Conservation (phyloP, 2,888 invertebrate species). For the Disparrhopalites patrizii region DNA sequence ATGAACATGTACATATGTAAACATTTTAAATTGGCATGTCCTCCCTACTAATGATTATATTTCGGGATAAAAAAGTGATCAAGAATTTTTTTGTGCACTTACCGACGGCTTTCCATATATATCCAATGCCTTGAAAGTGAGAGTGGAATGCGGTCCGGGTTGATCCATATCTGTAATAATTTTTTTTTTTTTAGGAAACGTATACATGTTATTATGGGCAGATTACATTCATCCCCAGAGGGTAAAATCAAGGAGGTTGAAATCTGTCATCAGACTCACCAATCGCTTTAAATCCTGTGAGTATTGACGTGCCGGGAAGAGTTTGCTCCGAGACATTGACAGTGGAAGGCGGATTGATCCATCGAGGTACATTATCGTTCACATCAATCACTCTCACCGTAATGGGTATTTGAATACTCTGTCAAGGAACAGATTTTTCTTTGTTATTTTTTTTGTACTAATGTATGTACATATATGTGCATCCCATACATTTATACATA, state of each 20-base stretch:
- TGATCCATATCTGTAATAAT: constrained; percentile 42
- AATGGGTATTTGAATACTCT: constrained; percentile 75
- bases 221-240: no score
- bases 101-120: constrained; percentile 43
- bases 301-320: constrained; percentile 42
- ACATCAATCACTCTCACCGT: constrained; percentile 77
- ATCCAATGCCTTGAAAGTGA: constrained; percentile 45
- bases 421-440: constrained; percentile 39
- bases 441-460: no score
- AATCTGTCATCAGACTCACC: no score
- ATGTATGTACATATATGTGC: no score
- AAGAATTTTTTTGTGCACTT: constrained; percentile 30
- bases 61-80: no score
- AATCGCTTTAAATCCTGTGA: constrained; percentile 43
- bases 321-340: constrained; percentile 46
- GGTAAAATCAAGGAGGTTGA: no score
- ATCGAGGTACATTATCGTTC: constrained; percentile 42
- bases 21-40: no score
- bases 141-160: constrained; percentile 45
- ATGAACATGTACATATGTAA: no score
- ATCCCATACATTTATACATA: no score
- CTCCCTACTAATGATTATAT: no score
- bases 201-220: no score
- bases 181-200: no score
- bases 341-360: constrained; percentile 38